Evolutionary conservation across 2,113 vertebrate species (phyloP), one percentile per base, ranked within the genome.

Genomic region (Acanthisitta chloris): DNA sequence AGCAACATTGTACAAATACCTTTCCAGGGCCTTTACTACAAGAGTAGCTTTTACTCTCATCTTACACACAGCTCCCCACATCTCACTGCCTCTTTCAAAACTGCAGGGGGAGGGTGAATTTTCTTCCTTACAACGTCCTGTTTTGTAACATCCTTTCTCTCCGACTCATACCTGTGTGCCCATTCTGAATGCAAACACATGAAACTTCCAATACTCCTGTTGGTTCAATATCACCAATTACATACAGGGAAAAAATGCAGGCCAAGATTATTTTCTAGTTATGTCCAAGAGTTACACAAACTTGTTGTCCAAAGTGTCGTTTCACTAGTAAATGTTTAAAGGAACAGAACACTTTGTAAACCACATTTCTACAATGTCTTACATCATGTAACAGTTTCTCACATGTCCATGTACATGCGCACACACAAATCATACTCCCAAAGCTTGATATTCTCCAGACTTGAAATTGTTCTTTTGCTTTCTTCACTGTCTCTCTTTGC

Each of bases 101-200:
- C 55, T 78, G 51, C 25, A 83, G 14, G 54, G 51, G 70, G 48
- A 94, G 76, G 28, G 51, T 77, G 80, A 55, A 67, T 83, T 86
- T 86, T 94, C 90, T 55, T 88, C 76, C 46, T 90, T 90, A 81
- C 31, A 92, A 74, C 19, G 4, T 94, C 51, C 55, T 66, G 87
- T 96, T 93, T 96, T 71, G 90, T 93, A 96, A 96, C 52, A 88
- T 93, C 93, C 93, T 88, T 96, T 64, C 90, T 89, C 78, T 92
- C 61, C 73, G 13, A 65, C 76, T 86, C 3, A 4, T 84, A 92
- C 88, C 90, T 96, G 64, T 8, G 16, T 33, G 42, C 15, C 23
- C 55, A 74, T 83, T 74, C 71, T 42, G 66, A 83, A 91, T 10
- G 52, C 38, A 87, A 78, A 57, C 5, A n/a, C 18, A 43, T 5